A percentile compares a stretch with the other conserved stretches of the same genome.
Conservation (phyloP, 2,888 invertebrate species). For the Cheilosia pagana region DNA sequence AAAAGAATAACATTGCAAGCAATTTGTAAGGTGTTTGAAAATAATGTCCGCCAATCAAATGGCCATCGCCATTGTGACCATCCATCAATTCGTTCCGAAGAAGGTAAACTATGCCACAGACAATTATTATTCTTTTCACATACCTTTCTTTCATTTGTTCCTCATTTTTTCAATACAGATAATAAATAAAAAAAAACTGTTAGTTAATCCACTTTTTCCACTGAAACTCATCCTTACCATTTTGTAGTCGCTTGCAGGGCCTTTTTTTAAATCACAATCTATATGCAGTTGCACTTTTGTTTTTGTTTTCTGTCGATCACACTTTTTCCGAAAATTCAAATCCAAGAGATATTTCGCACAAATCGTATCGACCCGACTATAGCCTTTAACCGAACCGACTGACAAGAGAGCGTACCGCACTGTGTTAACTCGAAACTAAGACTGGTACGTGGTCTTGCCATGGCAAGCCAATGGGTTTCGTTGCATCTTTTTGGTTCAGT, state of each 20-base stretch:
- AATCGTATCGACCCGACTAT: slow-evolving; percentile 3
- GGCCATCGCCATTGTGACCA: neutral
- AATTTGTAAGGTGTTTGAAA: slow-evolving; percentile 9
- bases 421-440: slow-evolving; percentile 58
- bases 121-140: slow-evolving; percentile 64
- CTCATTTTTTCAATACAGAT: slow-evolving; percentile 22
- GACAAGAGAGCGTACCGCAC: slow-evolving; percentile 55
- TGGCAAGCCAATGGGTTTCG: slow-evolving; percentile 33
- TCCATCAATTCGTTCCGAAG: slow-evolving; percentile 24
- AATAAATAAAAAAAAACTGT: slow-evolving; percentile 30
- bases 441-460: slow-evolving; percentile 51
- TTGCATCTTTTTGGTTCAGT: slow-evolving; percentile 51
- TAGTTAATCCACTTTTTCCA: slow-evolving; percentile 7
- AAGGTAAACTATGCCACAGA: slow-evolving; percentile 65
- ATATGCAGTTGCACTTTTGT: neutral
- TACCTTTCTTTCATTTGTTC: slow-evolving; percentile 42
- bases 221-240: slow-evolving; percentile 55
- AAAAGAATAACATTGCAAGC: slow-evolving; percentile 2
- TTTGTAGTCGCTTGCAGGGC: neutral
- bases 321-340: neutral
- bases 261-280: slow-evolving; percentile 8
- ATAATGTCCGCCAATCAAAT: neutral
- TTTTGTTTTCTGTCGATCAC: neutral
- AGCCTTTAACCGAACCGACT: slow-evolving; percentile 25
- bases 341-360: slow-evolving; percentile 28